These are phyloP conservation scores for Synaphobranchus kaupii DNA, from an alignment of 2,797 vertebrate species.

Conservation along the genomic window DNA sequence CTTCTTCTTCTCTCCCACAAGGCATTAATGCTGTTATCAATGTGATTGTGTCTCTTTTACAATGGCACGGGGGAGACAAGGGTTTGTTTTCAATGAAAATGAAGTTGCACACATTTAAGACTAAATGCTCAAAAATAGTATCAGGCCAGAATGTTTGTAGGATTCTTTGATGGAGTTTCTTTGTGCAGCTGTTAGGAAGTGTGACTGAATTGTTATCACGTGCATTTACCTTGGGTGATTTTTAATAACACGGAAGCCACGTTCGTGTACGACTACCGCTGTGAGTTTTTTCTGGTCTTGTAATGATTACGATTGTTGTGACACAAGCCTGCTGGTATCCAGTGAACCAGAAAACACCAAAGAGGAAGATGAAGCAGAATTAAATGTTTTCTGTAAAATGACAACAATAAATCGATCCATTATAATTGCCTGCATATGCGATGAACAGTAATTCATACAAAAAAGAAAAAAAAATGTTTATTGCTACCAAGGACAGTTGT, in stretches of 20 bases:
- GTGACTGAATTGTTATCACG: background rate
- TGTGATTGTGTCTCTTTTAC: background rate
- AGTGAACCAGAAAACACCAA: background rate
- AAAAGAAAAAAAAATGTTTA: background rate
- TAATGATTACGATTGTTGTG: background rate
- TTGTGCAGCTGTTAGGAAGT: background rate
- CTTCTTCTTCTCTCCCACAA: conserved; percentile 17
- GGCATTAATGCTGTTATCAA: background rate
- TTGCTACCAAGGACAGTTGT: background rate
- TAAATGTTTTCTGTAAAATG: background rate
- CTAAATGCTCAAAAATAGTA: background rate
- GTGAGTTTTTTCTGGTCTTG: background rate
- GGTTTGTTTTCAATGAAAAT: background rate
- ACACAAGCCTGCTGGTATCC: background rate
- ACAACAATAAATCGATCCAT: background rate
- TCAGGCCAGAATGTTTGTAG: background rate
- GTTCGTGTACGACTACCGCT: background rate
- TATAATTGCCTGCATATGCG: background rate
- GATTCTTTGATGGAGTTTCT: background rate
- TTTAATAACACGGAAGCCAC: background rate
- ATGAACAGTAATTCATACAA: background rate
- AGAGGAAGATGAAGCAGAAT: background rate
- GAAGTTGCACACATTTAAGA: background rate
- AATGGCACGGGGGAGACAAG: background rate
- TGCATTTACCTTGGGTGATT: background rate